phyloP scores from a whole-genome alignment of 2,797 vertebrate species.

The Siniperca undulata region DNA sequence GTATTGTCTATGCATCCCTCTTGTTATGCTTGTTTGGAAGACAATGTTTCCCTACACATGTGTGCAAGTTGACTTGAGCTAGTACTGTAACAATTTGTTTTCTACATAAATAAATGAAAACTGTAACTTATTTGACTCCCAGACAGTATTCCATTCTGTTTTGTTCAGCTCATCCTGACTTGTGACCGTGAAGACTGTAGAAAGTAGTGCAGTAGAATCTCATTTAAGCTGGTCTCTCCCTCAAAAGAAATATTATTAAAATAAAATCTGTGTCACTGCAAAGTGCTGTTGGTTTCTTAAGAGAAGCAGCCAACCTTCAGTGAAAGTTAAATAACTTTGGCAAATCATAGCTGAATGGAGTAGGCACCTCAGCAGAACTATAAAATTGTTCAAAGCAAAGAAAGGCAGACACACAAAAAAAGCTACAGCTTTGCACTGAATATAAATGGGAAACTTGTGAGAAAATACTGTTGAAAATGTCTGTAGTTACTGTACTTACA shows the following conservation, averaged over 20 bases:
- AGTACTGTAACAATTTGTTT: neutral
- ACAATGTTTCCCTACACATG: neutral
- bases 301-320: constrained; percentile 19
- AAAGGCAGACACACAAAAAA: neutral
- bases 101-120: constrained; percentile 27
- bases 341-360: constrained; percentile 33
- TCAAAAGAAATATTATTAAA: constrained; percentile 45
- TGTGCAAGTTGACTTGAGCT: neutral
- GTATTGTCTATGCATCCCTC: neutral
- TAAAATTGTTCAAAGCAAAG: constrained; percentile 25
- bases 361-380: constrained; percentile 28
- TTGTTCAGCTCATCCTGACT: constrained; percentile 23
- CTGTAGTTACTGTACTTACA: neutral
- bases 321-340: constrained; percentile 39
- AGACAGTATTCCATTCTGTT: constrained; percentile 13
- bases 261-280: constrained; percentile 30
- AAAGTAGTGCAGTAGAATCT: constrained; percentile 22
- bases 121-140: neutral
- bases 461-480: constrained; percentile 6
- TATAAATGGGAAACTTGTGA: constrained; percentile 22
- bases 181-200: constrained; percentile 2
- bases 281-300: constrained; percentile 22
- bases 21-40: neutral
- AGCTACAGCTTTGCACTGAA: neutral
- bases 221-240: constrained; percentile 3